These are phyloP conservation scores for Cairina moschata DNA, from an alignment of 2,113 vertebrate genomes.

Conservation along the genomic window DNA sequence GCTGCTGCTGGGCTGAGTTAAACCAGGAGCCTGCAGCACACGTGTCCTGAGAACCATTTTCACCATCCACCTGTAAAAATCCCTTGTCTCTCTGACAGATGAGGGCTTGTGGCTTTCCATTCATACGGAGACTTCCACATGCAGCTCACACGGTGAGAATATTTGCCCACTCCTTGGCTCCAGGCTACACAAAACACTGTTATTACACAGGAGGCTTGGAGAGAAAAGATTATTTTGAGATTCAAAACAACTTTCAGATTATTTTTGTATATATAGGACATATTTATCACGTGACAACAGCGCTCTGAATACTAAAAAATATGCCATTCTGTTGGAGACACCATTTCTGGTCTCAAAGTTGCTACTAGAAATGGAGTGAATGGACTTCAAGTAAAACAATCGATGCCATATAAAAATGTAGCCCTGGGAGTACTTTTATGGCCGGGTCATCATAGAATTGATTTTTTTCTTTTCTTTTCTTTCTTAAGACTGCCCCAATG, in stretches of 20 bases:
- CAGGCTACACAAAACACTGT: neutral
- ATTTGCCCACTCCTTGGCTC: rapidly evolving
- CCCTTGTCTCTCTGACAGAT: neutral
- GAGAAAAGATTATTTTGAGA: neutral
- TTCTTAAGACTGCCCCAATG: neutral
- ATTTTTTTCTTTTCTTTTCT: neutral
- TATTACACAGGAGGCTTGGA: neutral
- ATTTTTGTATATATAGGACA: neutral
- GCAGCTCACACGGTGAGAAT: neutral
- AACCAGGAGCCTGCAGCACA: neutral
- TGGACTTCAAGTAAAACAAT: neutral
- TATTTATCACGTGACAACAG: neutral
- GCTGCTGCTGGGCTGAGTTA: neutral
- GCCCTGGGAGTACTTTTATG: neutral
- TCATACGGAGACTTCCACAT: neutral
- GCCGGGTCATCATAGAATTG: neutral
- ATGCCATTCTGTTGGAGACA: neutral
- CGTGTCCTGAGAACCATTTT: neutral
- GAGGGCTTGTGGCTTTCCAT: neutral
- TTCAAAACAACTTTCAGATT: neutral
- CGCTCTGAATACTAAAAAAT: neutral
- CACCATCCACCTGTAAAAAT: neutral
- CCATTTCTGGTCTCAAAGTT: neutral
- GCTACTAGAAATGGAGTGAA: rapidly evolving
- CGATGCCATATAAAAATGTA: neutral